Evolutionary conservation across 2,797 vertebrate species (phyloP), one percentile per base, ranked within the genome.

Genomic region (Acanthis flammea): DNA sequence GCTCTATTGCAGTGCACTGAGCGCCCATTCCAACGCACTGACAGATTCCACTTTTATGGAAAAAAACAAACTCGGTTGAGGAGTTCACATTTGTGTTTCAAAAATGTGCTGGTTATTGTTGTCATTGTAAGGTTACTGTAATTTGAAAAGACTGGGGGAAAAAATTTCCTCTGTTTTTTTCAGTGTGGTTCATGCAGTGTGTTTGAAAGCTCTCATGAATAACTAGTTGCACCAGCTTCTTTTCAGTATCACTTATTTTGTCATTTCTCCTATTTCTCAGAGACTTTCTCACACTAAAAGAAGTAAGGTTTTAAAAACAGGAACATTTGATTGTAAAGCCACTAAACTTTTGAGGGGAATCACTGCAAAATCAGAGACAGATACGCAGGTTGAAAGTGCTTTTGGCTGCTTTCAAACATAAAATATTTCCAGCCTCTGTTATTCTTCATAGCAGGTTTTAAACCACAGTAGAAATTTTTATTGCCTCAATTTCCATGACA

Each of bases 221-320:
- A 74, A 50, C 21, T 71, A 66, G 27, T 82, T 82, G 53, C 17
- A 73, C n/a, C 35, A 63, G 17, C 75, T 86, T 76, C 31, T 79
- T 65, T 74, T 25, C 35, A 67, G 30, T 27, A 35, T 67, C 74
- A 79, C 63, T 53, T 53, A 54, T 45, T 81, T 79, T 31, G 53
- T 93, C 2, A 58, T 82, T 91, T 87, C 65, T 93, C 35, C 57
- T 71, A 17, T 85, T 85, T 91, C 65, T 92, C 63, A 67, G 48
- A 58, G 12, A 65, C 16, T 65, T 92, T 85, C 57, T 93, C 19
- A 63, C 28, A 67, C 16, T 61, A 76, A 58, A 79, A 87, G 24
- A 67, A 85, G 42, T 91, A 92, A 85, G 31, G 63, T 50, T 87
- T 87, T 70, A 79, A 91, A 90, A 87, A 19, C 23, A 92, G 83